Conservation (phyloP, 2,888 invertebrate genomes). For the Lepidochitona cinerea region DNA sequence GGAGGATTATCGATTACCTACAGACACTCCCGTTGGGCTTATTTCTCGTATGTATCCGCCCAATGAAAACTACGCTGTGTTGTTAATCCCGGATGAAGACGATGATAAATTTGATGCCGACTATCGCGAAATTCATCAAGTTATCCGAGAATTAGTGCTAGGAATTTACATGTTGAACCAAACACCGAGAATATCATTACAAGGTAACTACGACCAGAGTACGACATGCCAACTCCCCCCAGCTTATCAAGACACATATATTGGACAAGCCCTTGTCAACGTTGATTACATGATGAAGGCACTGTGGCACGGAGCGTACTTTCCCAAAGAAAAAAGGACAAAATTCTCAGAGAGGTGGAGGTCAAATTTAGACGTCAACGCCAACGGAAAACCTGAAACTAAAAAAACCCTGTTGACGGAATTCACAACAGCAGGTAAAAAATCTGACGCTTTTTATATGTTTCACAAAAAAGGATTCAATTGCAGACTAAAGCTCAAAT, state of each 20-base stretch:
- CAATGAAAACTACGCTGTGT: conserved; percentile 45
- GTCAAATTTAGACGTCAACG: conserved; percentile 64
- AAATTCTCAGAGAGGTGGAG: conserved; percentile 70
- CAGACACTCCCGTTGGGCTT: conserved; percentile 66
- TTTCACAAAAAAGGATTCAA: no score
- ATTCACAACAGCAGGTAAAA: conserved; percentile 65
- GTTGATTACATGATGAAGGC: conserved; percentile 71
- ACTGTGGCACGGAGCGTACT: conserved; percentile 70
- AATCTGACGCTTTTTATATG: no score
- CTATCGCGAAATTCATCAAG: conserved; percentile 68
- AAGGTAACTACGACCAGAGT: conserved; percentile 69
- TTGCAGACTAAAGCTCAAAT: no score
- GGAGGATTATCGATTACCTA: conserved; percentile 65
- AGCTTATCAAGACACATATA: conserved; percentile 65
- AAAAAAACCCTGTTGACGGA: conserved; percentile 67
- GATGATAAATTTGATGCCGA: conserved; percentile 50
- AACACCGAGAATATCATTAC: conserved; percentile 65
- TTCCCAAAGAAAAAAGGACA: conserved; percentile 68
- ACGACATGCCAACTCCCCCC: conserved; percentile 68
- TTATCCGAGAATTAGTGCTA: conserved; percentile 67
- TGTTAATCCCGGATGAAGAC: conserved; percentile 57
- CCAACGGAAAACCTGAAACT: conserved; percentile 64
- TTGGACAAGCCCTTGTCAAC: conserved; percentile 68
- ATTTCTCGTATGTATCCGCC: conserved; percentile 54
- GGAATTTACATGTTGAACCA: conserved; percentile 70